Evolutionary conservation across 1,140 invertebrate species (phyloP).

Genomic region (Bathynomus jamesi): DNA sequence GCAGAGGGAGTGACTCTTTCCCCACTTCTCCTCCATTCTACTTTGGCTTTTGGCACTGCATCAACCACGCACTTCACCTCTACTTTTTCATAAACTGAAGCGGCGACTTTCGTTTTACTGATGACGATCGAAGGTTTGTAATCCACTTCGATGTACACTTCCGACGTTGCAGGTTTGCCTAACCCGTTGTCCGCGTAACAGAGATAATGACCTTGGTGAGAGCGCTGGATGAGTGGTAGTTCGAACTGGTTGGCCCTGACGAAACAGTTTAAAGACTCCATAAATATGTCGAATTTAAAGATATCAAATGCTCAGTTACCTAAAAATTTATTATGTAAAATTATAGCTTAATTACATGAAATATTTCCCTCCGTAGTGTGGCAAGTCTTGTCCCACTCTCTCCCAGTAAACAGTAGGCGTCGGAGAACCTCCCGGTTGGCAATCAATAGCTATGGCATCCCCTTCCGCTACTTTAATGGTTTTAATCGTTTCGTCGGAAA

Average conservation of each 20-base stretch:
- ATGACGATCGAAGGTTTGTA: not conserved
- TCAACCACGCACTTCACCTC: not conserved
- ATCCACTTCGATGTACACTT: slow-evolving; percentile 23
- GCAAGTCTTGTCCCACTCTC: slow-evolving; percentile 20
- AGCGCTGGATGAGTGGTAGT: slow-evolving; percentile 17
- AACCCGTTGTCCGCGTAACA: slow-evolving; percentile 32
- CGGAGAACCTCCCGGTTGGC: slow-evolving; percentile 29
- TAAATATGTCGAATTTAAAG: not conserved
- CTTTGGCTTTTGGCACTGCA: not conserved
- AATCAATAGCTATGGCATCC: slow-evolving; percentile 33
- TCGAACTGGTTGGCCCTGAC: slow-evolving; percentile 33
- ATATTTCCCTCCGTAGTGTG: slow-evolving; percentile 29
- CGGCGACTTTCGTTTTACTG: not conserved
- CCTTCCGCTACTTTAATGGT: slow-evolving; percentile 28
- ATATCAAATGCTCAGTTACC: not conserved
- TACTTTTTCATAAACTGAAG: not conserved
- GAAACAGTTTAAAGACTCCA: not conserved
- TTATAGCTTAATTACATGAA: slow-evolving; percentile 23
- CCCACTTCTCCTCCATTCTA: slow-evolving; percentile 3
- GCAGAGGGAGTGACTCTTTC: not conserved
- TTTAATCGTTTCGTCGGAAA: slow-evolving; percentile 29
- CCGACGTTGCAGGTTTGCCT: slow-evolving; percentile 20
- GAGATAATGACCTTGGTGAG: slow-evolving; percentile 28
- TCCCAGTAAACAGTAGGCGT: slow-evolving; percentile 34
- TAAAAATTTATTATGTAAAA: not conserved